Base-by-base conservation (phyloP, 2,113 vertebrate species). In the Grantiella picta region DNA sequence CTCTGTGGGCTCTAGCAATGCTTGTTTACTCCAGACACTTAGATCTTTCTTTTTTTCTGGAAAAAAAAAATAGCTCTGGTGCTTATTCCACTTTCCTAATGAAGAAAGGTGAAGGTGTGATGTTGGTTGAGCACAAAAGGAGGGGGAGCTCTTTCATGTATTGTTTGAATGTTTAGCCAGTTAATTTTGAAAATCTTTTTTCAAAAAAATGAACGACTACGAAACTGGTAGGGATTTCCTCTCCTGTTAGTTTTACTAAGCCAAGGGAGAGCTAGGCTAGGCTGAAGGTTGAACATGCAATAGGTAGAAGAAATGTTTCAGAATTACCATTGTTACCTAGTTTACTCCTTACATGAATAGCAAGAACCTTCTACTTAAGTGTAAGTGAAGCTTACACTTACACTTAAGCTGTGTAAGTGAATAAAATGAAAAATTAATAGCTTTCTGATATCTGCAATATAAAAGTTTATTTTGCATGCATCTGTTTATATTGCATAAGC, bases 31-130 rank as follows among this genome's bases (percentile, higher is more conserved):
- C 59, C 60, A 85, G 77, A 73, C 38, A 31, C 85, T 95, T 66
- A 57, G 65, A 69, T 63, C 21, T 89, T 44, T 86, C 38, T 76
- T 70, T 91, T 83, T 36, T 57, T 47, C 10, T 72, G 40, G 45
- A 11, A 81, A 53, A 54, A 93, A 88, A 63, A 0, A 57, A 44
- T 47, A 79, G 53, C 53, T 90, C 82, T 88, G 29, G 81, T 90
- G 56, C 71, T 90, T 80, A 52, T 83, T 86, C 97, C 91, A 69
- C 81, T 96, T 92, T 53, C 64, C 94, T 95, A 66, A 88, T 91
- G 82, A 95, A 86, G 63, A 95, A 95, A 92, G 59, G 33, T 90
- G 69, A 81, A 71, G 82, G 40, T 81, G 45, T 85, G 75, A 53
- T 83, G 45, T 69, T 92, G 81, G 24, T 75, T 75, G 52, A 52